phyloP scores from a whole-genome alignment of 1,140 invertebrate species.

The Colletes gigas region DNA sequence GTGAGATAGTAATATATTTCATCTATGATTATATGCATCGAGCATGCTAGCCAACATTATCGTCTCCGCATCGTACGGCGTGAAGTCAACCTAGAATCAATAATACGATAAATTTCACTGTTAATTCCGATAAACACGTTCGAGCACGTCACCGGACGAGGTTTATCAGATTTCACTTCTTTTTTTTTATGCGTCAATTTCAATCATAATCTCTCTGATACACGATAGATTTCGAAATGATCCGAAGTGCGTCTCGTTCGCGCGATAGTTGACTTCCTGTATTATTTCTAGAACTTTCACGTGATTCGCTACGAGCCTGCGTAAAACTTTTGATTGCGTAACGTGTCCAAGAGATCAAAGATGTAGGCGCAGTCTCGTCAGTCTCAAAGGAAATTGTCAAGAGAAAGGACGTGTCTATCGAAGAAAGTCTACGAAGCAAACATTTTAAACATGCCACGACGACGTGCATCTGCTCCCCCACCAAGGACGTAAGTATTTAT shows the following conservation, averaged over 20 bases:
- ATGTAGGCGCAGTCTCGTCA: slow-evolving; percentile 12
- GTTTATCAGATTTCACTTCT: no score
- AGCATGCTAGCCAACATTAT: slow-evolving; percentile 16
- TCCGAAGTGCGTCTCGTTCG: background rate
- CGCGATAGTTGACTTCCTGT: background rate
- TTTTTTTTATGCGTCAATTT: background rate
- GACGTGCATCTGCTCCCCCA: slow-evolving; percentile 87
- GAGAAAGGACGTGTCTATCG: background rate
- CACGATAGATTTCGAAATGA: background rate
- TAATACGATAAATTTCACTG: background rate
- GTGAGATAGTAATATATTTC: background rate
- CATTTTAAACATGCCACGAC: slow-evolving; percentile 85
- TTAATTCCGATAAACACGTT: background rate
- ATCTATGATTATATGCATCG: background rate
- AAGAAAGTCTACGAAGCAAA: slow-evolving; percentile 23
- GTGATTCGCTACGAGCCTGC: background rate
- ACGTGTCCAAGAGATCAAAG: background rate
- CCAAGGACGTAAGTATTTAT: slow-evolving; percentile 80
- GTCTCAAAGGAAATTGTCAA: background rate
- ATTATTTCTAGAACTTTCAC: slow-evolving; percentile 34
- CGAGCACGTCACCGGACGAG: background rate
- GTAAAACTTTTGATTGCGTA: slow-evolving; percentile 15
- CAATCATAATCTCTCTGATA: background rate
- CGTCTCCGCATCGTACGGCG: no score
- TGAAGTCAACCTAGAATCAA: background rate